Base-by-base conservation (phyloP, 1,140 invertebrate genomes). In the Homalodisca vitripennis region DNA sequence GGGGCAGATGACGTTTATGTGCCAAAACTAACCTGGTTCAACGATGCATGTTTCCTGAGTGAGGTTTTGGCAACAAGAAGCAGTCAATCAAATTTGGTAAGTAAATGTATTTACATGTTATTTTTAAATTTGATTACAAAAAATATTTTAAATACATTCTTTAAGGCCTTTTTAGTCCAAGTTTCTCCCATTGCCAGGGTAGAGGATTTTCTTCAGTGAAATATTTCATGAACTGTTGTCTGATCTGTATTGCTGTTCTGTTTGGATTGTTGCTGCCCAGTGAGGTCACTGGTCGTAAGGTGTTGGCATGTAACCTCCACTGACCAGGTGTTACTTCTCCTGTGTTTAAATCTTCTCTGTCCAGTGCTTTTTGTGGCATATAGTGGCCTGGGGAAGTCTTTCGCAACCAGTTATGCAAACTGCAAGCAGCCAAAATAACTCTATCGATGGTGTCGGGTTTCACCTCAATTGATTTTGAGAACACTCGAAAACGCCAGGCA, bases 401-500 rank as follows among this genome's bases (percentile, higher is more conserved):
- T 34, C 27, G n/a, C 63, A 65, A n/a, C 63, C 63, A 65, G 63
- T 65, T 65, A n/a, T n/a, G 63, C 26, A 65, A 6, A 65, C 63
- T 65, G 63, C 63, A 65, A 65, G 63, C 29, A 31, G 63, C n/a
- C n/a, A n/a, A n/a, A n/a, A n/a, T n/a, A n/a, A n/a, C n/a, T n/a
- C n/a, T n/a, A n/a, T n/a, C n/a, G n/a, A n/a, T n/a, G n/a, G n/a
- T 65, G 10, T 29, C 26, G 12, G 41, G 30, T 32, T 65, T 29
- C 27, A 65, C 27, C 31, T 67, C 65, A 22, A 67, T 67, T 29
- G 46, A 20, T 67, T n/a, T 67, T 47, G 41, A 67, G 27, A 48
- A 67, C 32, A 29, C 65, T 47, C 65, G 1, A 73, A 80, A 84
- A 57, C 77, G 74, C 29, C 76, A 74, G 3, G 77, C 70, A 24